phyloP scores from a whole-genome alignment of 1,140 invertebrate species.

The Drosophila asahinai region DNA sequence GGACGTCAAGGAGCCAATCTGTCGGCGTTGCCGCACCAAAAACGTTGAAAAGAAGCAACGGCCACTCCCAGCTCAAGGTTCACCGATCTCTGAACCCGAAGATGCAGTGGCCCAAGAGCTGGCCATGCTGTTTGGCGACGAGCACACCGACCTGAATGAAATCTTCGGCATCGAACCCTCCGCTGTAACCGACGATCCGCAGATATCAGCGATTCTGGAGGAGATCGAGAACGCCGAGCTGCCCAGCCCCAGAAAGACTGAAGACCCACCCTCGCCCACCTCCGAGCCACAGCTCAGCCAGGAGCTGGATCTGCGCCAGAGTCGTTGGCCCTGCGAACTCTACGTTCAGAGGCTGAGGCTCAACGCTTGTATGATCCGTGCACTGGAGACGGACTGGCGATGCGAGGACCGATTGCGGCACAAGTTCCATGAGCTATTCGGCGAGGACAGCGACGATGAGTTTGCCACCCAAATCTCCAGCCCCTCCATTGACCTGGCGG shows the following conservation, averaged over 20 bases:
- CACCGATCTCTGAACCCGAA: slow-evolving; percentile 34
- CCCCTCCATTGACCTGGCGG: slow-evolving; percentile 75
- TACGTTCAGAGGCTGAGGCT: slow-evolving; percentile 70
- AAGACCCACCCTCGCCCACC: slow-evolving; percentile 16
- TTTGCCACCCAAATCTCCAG: slow-evolving; percentile 69
- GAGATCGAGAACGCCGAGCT: slow-evolving; percentile 40
- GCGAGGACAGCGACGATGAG: slow-evolving; percentile 80
- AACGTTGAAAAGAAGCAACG: background rate
- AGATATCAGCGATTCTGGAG: slow-evolving; percentile 53
- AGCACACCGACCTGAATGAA: slow-evolving; percentile 72
- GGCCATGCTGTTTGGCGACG: slow-evolving; percentile 71
- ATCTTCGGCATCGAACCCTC: slow-evolving; percentile 70
- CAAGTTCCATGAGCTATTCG: slow-evolving; percentile 70
- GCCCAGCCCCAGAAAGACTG: background rate
- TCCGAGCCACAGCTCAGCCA: background rate
- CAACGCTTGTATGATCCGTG: slow-evolving; percentile 49
- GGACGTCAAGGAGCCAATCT: background rate
- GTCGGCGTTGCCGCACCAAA: slow-evolving; percentile 11
- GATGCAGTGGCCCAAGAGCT: slow-evolving; percentile 73
- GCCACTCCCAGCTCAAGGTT: background rate
- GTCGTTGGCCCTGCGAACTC: slow-evolving; percentile 82
- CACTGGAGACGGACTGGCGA: slow-evolving; percentile 74
- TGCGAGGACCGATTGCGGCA: slow-evolving; percentile 62
- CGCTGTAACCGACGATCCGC: slow-evolving; percentile 47
- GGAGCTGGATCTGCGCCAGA: slow-evolving; percentile 58